Base-by-base conservation (phyloP, 2,797 vertebrate species). In the Pterois miles region DNA sequence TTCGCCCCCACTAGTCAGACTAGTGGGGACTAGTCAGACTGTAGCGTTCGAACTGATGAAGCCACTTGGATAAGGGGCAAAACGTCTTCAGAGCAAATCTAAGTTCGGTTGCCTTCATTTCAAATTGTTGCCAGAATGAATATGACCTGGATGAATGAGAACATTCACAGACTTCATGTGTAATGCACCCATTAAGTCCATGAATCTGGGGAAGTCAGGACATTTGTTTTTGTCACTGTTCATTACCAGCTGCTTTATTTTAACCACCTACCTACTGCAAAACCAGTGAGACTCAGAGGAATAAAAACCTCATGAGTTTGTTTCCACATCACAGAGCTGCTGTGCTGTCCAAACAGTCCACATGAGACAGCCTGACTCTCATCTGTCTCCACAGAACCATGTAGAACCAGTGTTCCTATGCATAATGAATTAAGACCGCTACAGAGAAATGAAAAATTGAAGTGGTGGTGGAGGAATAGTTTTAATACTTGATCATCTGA, bases 391-490 rank as follows among this genome's bases (percentile, higher is more conserved):
- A 5, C 68, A 68, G 71, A 64, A 13, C 23, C 11, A n/a, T 6
- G 27, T 58, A 65, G 16, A 68, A 57, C 57, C 36, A 48, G 12
- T 78, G 53, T 70, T 87, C 16, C 29, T 31, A 20, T 72, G 66
- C 68, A 68, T 66, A 71, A 87, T 77, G 14, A 71, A 82, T 83
- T 20, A 65, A 25, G 52, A 74, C 23, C 72, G 48, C 85, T 75
- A 53, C 29, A 2, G 71, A 57, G 63, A 81, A 14, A 65, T 71
- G 4, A 64, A 74, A 73, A 64, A 64, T 67, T 56, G 4, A 85
- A 71, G 34, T 14, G 36, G 12, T 34, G 29, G 43, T 2, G 1
- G 33, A 76, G 1, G 33, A 76, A 71, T 11, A 62, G 8, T 70
- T 65, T 33, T 75, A 65, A 62, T 27, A 1, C 40, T 65, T 65